Percentiles rank a stretch among this genome's conserved stretches.
phyloP scores from a whole-genome alignment of 2,113 vertebrate species.

The Atherinomorus stipes region DNA sequence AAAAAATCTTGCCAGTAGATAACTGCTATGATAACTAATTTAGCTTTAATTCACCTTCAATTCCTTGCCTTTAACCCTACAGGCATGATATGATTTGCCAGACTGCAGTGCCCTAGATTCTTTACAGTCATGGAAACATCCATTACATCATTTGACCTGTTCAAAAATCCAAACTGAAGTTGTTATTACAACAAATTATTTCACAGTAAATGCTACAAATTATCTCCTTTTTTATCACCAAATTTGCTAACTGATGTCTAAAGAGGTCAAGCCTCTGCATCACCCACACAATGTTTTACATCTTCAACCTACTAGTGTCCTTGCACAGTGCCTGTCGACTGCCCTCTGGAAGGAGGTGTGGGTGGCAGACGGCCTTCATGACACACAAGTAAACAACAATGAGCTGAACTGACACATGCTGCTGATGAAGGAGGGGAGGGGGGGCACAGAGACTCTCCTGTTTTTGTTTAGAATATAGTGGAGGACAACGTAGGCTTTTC shows the following conservation, averaged over 20 bases:
- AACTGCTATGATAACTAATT: constrained; percentile 79
- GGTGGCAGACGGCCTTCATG: constrained; percentile 76
- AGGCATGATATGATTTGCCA: constrained; percentile 62
- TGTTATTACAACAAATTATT: constrained; percentile 42
- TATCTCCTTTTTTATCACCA: constrained; percentile 1
- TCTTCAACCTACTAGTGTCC: constrained; percentile 48
- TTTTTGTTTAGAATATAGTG: constrained; percentile 75
- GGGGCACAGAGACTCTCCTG: constrained; percentile 64
- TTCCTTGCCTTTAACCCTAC: constrained; percentile 63
- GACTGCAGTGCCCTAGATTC: constrained; percentile 75
- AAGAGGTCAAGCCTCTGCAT: constrained; percentile 50
- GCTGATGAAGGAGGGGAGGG: constrained; percentile 66
- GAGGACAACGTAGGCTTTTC: constrained; percentile 63
- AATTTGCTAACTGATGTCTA: constrained; percentile 32
- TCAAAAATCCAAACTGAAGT: constrained; percentile 43
- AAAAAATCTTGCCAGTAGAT: constrained; percentile 55
- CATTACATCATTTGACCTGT: constrained; percentile 39
- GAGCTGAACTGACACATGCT: constrained; percentile 78
- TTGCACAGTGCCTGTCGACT: constrained; percentile 51
- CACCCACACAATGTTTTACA: constrained; percentile 49
- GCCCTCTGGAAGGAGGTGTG: constrained; percentile 70
- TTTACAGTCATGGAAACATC: constrained; percentile 51
- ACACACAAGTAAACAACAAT: constrained; percentile 78
- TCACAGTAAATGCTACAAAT: constrained; percentile 24
- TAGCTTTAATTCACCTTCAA: constrained; percentile 81